These are phyloP conservation scores for Mya arenaria DNA, from an alignment of 1,140 invertebrate genomes.

Conservation along the genomic window DNA sequence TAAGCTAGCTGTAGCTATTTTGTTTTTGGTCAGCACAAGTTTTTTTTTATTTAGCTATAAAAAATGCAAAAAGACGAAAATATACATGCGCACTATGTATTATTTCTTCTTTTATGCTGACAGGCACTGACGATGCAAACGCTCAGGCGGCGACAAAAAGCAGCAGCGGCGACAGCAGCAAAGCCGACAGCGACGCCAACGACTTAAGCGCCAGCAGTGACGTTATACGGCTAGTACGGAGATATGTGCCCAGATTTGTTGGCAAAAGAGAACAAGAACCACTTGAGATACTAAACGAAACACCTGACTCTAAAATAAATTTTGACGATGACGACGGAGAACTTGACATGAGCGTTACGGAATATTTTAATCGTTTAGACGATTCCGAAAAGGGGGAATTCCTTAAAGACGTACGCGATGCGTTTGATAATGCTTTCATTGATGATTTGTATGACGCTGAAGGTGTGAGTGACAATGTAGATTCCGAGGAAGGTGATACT, in stretches of 20 bases:
- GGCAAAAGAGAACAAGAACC: constrained; percentile 39
- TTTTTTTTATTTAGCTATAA: too few relatives aligned
- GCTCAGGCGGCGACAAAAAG: constrained; percentile 30
- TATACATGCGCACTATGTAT: too few relatives aligned
- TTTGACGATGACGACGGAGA: background rate
- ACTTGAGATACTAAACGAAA: background rate
- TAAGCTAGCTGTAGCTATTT: too few relatives aligned
- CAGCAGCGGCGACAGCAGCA: constrained; percentile 7
- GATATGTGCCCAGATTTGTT: constrained; percentile 50
- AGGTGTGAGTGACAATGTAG: constrained; percentile 1
- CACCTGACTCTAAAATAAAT: background rate
- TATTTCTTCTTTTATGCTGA: constrained; percentile 49
- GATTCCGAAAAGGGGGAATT: constrained; percentile 4
- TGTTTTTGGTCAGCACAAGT: too few relatives aligned
- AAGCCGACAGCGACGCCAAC: background rate
- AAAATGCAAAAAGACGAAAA: too few relatives aligned
- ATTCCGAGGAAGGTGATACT: background rate
- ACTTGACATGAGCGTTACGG: background rate
- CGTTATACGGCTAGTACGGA: constrained; percentile 40
- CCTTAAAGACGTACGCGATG: background rate
- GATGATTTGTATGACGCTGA: background rate
- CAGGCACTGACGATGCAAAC: constrained; percentile 45
- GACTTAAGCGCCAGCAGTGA: background rate
- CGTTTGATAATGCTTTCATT: background rate
- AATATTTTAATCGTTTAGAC: constrained; percentile 2